These are phyloP conservation scores for Dreissena rostriformis DNA, from an alignment of 1,140 invertebrate genomes.

Conservation along the genomic window DNA sequence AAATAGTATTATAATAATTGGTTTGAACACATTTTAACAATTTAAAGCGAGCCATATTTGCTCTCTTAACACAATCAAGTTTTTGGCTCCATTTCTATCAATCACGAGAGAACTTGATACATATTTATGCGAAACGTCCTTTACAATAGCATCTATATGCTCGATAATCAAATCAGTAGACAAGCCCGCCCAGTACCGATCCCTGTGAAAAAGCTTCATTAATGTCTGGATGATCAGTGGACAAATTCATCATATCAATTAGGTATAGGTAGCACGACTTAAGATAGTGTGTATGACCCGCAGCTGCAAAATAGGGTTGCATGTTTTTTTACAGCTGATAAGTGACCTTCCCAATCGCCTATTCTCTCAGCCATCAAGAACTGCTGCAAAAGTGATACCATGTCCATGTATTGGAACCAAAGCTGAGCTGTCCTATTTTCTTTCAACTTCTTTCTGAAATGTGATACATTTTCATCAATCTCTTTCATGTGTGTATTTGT, in stretches of 20 bases:
- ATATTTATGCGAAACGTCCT: no score
- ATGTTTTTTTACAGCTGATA: constrained; percentile 75
- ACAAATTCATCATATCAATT: constrained; percentile 78
- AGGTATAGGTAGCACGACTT: constrained; percentile 82
- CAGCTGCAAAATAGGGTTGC: no score
- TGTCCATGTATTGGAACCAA: constrained; percentile 58
- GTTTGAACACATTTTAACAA: no score
- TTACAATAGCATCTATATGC: no score
- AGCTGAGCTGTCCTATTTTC: constrained; percentile 7
- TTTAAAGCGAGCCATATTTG: no score
- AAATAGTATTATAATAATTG: no score
- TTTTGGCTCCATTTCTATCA: no score
- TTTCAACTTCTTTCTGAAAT: constrained; percentile 4
- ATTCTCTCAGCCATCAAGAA: constrained; percentile 64
- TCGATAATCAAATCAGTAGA: no score
- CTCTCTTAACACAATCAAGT: no score
- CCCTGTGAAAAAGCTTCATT: no score
- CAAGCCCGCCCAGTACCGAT: constrained; percentile 56
- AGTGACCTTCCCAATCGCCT: constrained; percentile 60
- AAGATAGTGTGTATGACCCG: constrained; percentile 81
- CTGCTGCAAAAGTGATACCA: constrained; percentile 47
- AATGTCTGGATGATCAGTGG: constrained; percentile 48
- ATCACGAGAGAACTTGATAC: no score
- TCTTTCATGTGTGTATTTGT: not conserved
- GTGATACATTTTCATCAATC: not conserved